Evolutionary conservation across 2,888 invertebrate species (phyloP).

Genomic region (Caenorhabditis sp.): DNA sequence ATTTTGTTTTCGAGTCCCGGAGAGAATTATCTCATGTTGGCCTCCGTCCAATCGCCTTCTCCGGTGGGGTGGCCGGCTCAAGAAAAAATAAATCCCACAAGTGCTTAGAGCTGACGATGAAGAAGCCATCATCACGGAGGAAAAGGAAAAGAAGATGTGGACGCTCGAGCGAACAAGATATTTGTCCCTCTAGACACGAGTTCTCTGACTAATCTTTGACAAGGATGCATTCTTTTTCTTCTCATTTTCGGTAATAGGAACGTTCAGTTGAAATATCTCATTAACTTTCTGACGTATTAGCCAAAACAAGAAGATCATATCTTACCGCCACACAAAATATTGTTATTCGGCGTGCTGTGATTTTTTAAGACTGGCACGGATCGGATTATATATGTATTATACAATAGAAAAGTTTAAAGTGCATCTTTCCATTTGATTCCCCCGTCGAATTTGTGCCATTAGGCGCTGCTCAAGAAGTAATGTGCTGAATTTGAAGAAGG

Average conservation of each 20-base stretch:
- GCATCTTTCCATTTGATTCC: too few relatives aligned
- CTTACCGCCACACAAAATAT: too few relatives aligned
- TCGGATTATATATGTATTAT: too few relatives aligned
- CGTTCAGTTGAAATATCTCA: constrained; percentile 4
- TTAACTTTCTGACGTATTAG: too few relatives aligned
- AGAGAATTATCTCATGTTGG: neutral
- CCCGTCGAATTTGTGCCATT: too few relatives aligned
- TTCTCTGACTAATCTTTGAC: neutral
- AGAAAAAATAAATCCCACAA: neutral
- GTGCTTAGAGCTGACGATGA: neutral
- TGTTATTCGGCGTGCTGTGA: too few relatives aligned
- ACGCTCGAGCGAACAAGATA: constrained; percentile 32
- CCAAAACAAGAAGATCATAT: too few relatives aligned
- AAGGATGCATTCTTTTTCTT: neutral
- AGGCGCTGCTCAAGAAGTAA: too few relatives aligned
- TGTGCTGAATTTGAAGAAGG: too few relatives aligned
- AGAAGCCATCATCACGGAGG: constrained; percentile 22
- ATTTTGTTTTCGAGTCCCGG: neutral
- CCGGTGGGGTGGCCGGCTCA: neutral
- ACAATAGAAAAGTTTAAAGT: too few relatives aligned
- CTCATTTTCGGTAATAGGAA: neutral
- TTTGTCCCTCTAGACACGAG: neutral
- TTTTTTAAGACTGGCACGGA: too few relatives aligned
- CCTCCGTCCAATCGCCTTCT: neutral
- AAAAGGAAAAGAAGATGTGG: neutral